Conservation (phyloP, 2,888 invertebrate genomes). For the Parnassius apollo region DNA sequence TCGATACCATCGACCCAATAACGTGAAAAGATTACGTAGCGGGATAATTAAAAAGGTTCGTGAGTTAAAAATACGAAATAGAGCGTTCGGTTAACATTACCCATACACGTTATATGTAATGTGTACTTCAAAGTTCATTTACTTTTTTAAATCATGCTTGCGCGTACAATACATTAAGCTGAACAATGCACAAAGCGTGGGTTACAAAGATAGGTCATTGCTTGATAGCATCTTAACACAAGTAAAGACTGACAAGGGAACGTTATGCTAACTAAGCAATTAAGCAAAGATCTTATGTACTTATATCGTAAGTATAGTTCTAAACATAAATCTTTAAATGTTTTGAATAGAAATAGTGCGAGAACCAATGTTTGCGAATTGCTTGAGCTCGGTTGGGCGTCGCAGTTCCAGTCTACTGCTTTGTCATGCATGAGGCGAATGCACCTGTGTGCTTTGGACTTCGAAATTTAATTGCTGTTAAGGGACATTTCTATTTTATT, state of each 20-base stretch:
- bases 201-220: conserved; percentile 15
- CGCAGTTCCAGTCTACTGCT: conserved; percentile 2
- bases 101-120: not conserved
- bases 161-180: conserved; percentile 15
- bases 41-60: conserved; percentile 54
- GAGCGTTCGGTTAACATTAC: conserved; percentile 18
- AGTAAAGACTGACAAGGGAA: conserved; percentile 11
- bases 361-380: too few relatives aligned
- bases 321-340: not conserved
- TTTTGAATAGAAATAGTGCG: not conserved
- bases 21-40: conserved; percentile 55
- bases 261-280: not conserved
- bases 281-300: not conserved
- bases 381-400: too few relatives aligned
- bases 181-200: conserved; percentile 10
- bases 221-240: conserved; percentile 17
- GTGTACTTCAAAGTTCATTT: conserved; percentile 17
- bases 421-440: conserved; percentile 9
- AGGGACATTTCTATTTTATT: too few relatives aligned
- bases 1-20: conserved; percentile 64
- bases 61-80: conserved; percentile 35
- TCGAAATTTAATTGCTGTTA: not conserved
- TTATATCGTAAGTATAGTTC: not conserved
- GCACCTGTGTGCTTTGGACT: not conserved
- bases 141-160: conserved; percentile 2